These are phyloP conservation scores for Tupaia tana DNA, from an alignment of 2,113 vertebrate genomes.

Conservation along the genomic window DNA sequence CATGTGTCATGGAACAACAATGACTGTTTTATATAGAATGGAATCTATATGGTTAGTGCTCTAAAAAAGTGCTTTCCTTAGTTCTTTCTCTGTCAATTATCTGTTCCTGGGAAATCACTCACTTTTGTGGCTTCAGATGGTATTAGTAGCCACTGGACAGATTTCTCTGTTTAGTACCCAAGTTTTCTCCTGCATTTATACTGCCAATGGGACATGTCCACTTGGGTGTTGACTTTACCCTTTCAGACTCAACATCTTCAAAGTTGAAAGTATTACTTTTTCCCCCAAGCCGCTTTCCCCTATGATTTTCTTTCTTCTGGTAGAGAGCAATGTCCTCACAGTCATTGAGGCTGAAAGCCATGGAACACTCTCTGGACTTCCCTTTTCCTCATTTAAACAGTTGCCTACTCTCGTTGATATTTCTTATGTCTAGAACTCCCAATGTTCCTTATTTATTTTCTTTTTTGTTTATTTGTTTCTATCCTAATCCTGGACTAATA, in stretches of 20 bases:
- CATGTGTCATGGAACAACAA: neutral
- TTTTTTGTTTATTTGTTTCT: neutral
- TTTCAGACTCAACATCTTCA: slow-evolving; percentile 5
- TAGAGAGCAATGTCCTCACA: neutral
- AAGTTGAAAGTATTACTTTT: slow-evolving; percentile 8
- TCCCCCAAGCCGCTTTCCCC: neutral
- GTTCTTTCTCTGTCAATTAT: slow-evolving; percentile 5
- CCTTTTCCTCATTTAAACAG: neutral
- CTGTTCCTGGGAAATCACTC: neutral
- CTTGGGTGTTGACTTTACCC: slow-evolving; percentile 1
- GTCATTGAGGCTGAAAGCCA: neutral
- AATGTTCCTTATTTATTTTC: neutral
- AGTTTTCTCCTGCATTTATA: slow-evolving; percentile 21
- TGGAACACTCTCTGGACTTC: neutral
- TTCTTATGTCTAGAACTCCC: neutral
- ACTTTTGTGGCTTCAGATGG: neutral
- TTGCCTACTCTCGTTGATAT: neutral
- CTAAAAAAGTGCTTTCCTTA: slow-evolving; percentile 19
- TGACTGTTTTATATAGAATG: neutral
- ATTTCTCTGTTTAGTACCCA: neutral
- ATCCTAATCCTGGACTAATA: neutral
- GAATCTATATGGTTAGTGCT: neutral
- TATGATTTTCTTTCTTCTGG: neutral
- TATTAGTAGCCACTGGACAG: neutral
- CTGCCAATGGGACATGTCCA: neutral